Evolutionary conservation across 2,113 vertebrate genomes (phyloP).

Genomic region (Pterocles burchelli): DNA sequence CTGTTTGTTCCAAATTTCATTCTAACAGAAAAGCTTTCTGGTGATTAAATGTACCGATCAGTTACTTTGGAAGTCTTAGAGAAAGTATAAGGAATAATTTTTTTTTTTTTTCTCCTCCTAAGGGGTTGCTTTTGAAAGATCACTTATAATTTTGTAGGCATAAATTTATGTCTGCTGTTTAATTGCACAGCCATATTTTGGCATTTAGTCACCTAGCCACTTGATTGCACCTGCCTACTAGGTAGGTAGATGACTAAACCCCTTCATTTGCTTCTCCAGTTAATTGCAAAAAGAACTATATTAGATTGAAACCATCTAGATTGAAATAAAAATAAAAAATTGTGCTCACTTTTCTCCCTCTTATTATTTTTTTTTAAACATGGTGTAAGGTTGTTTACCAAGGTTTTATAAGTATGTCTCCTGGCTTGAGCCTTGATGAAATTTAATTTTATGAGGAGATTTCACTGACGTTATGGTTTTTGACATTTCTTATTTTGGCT

Average conservation of each 20-base stretch:
- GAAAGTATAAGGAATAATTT: neutral
- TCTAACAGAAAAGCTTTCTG: neutral
- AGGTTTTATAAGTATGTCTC: constrained; percentile 30
- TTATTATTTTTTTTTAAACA: neutral
- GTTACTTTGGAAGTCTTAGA: neutral
- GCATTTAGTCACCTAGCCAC: neutral
- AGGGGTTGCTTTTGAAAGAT: neutral
- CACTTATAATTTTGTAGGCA: neutral
- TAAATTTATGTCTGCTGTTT: neutral
- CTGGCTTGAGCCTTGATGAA: neutral
- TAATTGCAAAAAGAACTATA: neutral
- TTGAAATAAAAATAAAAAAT: neutral
- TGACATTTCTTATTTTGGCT: constrained; percentile 44
- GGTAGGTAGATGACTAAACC: neutral
- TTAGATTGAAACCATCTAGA: neutral
- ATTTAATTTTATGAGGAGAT: constrained; percentile 24
- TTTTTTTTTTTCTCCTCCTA: neutral
- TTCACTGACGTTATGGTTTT: constrained; percentile 38
- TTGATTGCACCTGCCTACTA: neutral
- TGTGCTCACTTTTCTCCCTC: neutral
- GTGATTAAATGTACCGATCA: neutral
- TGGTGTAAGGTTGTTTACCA: neutral
- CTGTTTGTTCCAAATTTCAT: neutral
- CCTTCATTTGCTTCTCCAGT: neutral
- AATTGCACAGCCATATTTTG: neutral